Conservation (phyloP, 2,797 vertebrate genomes). For the Danio kyathit region DNA sequence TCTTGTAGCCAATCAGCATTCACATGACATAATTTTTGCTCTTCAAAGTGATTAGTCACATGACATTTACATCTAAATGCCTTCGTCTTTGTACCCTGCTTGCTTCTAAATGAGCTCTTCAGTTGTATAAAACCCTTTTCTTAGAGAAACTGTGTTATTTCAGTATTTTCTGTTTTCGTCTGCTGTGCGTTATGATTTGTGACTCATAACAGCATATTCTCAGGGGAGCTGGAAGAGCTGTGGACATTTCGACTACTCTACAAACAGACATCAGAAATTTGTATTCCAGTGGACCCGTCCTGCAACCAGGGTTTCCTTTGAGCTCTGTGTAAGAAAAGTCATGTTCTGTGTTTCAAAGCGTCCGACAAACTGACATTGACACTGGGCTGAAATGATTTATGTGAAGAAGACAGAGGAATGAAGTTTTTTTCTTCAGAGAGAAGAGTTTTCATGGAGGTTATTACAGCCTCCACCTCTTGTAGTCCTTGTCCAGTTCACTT, state of each 20-base stretch:
- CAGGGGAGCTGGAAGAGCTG: neutral
- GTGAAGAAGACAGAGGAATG: conserved; percentile 48
- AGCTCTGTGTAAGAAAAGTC: conserved; percentile 60
- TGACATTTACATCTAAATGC: neutral
- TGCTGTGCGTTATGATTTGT: neutral
- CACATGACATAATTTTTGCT: neutral
- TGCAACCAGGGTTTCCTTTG: conserved; percentile 55
- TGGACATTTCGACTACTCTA: conserved; percentile 38
- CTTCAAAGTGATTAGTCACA: conserved; percentile 18
- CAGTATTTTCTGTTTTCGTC: neutral
- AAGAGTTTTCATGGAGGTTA: conserved; percentile 48
- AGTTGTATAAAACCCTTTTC: neutral
- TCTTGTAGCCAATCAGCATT: neutral
- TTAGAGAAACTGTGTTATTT: neutral
- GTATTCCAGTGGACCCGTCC: conserved; percentile 61
- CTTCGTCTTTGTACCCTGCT: neutral
- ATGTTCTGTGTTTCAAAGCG: conserved; percentile 64
- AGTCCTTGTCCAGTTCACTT: conserved; percentile 15
- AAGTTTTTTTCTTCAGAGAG: conserved; percentile 56
- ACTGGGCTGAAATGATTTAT: conserved; percentile 68
- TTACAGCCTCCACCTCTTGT: conserved; percentile 35
- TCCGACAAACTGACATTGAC: conserved; percentile 60
- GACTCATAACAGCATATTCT: neutral
- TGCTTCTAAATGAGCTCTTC: neutral
- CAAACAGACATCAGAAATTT: conserved; percentile 47